A percentile compares a stretch with the other conserved stretches of the same genome.
Conservation (phyloP, 2,797 vertebrate species). For the Anolis apletophallus region DNA sequence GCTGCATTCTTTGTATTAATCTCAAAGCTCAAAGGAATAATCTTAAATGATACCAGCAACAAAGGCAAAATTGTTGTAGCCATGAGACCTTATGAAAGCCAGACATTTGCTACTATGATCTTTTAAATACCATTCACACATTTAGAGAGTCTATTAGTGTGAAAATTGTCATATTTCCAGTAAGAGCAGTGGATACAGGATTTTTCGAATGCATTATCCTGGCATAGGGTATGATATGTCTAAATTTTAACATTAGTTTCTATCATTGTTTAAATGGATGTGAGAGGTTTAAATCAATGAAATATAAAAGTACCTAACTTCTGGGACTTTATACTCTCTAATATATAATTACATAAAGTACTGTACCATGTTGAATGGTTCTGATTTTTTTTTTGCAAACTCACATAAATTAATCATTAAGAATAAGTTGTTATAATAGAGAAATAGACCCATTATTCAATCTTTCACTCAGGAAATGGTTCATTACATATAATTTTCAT, state of each 20-base stretch:
- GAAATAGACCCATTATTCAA: constrained; percentile 65
- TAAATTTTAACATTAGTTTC: constrained; percentile 5
- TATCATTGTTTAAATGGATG: background rate
- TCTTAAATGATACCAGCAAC: constrained; percentile 75
- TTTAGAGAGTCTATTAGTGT: constrained; percentile 62
- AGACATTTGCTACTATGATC: constrained; percentile 73
- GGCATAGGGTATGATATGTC: background rate
- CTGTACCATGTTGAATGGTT: constrained; percentile 43
- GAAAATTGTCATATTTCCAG: constrained; percentile 45
- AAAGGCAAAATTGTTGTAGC: constrained; percentile 74
- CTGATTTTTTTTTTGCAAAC: constrained; percentile 48
- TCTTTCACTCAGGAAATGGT: constrained; percentile 66
- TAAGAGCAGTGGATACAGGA: constrained; percentile 24
- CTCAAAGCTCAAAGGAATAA: constrained; percentile 69
- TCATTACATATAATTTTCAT: constrained; percentile 68
- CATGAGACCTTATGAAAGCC: constrained; percentile 73
- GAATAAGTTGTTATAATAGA: constrained; percentile 64
- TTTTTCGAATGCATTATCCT: constrained; percentile 36
- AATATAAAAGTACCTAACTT: constrained; percentile 10
- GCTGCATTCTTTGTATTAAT: constrained; percentile 75
- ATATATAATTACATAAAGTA: constrained; percentile 60
- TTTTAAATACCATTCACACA: constrained; percentile 72
- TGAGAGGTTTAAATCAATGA: constrained; percentile 11
- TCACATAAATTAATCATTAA: constrained; percentile 65
- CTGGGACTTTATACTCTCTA: background rate